Conservation (phyloP, 2,113 vertebrate species). For the Centropus unirufus region DNA sequence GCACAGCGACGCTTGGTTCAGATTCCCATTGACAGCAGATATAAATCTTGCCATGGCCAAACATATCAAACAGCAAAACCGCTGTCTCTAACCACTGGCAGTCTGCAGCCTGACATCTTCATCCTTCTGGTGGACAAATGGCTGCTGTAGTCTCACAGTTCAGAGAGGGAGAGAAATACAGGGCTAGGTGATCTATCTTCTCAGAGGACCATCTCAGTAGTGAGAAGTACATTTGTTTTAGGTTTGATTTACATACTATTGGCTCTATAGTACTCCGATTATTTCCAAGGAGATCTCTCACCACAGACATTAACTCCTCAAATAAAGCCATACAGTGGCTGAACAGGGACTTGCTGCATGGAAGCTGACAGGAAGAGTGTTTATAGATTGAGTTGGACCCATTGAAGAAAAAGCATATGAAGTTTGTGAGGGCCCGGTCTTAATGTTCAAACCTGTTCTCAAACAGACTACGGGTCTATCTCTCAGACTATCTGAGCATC, state of each 20-base stretch:
- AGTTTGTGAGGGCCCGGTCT: neutral
- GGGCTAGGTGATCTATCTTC: neutral
- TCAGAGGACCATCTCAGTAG: neutral
- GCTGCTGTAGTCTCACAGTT: neutral
- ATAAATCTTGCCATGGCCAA: constrained; percentile 58
- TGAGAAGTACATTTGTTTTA: neutral
- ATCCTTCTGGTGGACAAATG: constrained; percentile 13
- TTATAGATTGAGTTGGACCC: neutral
- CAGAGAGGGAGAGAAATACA: neutral
- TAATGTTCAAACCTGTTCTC: neutral
- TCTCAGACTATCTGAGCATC: neutral
- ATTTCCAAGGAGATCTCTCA: neutral
- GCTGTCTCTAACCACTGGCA: neutral
- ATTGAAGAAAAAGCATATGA: neutral
- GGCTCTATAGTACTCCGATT: neutral
- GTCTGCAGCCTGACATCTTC: neutral
- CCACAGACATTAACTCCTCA: neutral
- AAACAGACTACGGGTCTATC: neutral
- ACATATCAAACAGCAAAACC: neutral
- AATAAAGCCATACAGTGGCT: neutral
- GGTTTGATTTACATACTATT: constrained; percentile 16
- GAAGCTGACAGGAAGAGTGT: neutral
- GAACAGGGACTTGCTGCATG: neutral
- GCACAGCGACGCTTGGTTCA: constrained; percentile 7
- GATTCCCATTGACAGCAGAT: constrained; percentile 9